phyloP scores from a whole-genome alignment of 2,113 vertebrate genomes.

The Pluvialis apricaria region DNA sequence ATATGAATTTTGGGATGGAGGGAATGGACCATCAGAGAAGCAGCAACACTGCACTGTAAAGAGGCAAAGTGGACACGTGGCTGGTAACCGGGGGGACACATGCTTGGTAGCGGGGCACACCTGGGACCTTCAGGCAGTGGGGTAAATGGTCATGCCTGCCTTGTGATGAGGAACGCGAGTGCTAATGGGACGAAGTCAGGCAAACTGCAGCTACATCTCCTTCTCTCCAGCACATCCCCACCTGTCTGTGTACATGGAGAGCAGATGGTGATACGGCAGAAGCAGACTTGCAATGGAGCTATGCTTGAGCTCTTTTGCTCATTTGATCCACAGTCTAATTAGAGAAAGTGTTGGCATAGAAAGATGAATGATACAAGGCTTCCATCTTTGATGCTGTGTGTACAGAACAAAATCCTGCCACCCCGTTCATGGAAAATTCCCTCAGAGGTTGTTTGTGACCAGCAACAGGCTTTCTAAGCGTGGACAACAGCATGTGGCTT shows the following conservation, averaged over 20 bases:
- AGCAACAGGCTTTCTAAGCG: background rate
- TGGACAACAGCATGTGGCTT: background rate
- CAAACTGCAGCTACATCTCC: background rate
- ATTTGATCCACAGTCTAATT: constrained; percentile 37
- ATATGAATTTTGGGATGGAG: background rate
- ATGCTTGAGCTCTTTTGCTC: constrained; percentile 34
- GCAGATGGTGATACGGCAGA: constrained; percentile 36
- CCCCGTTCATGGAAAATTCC: background rate
- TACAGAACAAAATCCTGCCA: background rate
- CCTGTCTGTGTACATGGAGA: constrained; percentile 10
- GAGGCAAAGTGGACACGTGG: background rate
- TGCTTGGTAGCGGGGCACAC: too few species aligned
- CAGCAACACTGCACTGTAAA: background rate
- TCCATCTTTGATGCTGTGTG: background rate
- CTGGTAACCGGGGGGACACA: background rate
- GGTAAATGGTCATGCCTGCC: background rate
- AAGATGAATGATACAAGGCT: background rate
- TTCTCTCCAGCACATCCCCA: background rate
- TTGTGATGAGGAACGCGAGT: rapidly evolving
- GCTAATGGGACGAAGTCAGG: background rate
- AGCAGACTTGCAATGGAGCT: background rate
- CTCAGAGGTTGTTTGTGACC: background rate
- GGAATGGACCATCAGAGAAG: background rate
- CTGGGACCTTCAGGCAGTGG: background rate
- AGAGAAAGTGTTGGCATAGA: background rate